phyloP scores from a whole-genome alignment of 2,113 vertebrate genomes.

The Seriola aureovittata region DNA sequence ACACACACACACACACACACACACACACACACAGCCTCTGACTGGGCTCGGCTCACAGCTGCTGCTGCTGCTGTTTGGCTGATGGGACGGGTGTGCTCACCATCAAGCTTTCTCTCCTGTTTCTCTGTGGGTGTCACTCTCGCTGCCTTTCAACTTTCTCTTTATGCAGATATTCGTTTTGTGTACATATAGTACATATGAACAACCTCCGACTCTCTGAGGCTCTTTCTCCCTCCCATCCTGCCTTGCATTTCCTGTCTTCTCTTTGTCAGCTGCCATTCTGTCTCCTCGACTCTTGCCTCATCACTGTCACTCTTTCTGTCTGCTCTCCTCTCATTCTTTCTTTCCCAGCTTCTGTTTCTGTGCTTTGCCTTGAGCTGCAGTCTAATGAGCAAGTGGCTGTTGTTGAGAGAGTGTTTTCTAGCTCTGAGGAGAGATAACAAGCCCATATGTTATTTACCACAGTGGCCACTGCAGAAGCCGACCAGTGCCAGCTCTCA shows the following conservation, averaged over 20 bases:
- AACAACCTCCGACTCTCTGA: neutral
- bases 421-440: slow-evolving; percentile 67
- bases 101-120: neutral
- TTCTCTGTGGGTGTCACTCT: slow-evolving; percentile 7
- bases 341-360: slow-evolving; percentile 2
- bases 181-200: neutral
- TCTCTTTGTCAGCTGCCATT: slow-evolving; percentile 15
- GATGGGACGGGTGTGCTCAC: slow-evolving; percentile 4
- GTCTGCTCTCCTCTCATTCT: slow-evolving; percentile 8
- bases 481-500: slow-evolving; percentile 47
- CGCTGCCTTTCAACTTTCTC: slow-evolving; percentile 28
- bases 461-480: slow-evolving; percentile 53
- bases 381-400: slow-evolving; percentile 72
- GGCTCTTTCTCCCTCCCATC: neutral
- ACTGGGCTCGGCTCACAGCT: slow-evolving; percentile 51
- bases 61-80: slow-evolving; percentile 29
- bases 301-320: slow-evolving; percentile 34
- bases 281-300: slow-evolving; percentile 21
- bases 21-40: neutral
- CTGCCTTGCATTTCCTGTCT: neutral
- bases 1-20: neutral
- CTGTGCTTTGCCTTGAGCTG: slow-evolving; percentile 57
- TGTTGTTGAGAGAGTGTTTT: slow-evolving; percentile 52
- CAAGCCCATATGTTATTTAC: slow-evolving; percentile 77
- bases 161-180: slow-evolving; percentile 3